Evolutionary conservation across 2,113 vertebrate genomes (phyloP).

Genomic region (Progne subis): DNA sequence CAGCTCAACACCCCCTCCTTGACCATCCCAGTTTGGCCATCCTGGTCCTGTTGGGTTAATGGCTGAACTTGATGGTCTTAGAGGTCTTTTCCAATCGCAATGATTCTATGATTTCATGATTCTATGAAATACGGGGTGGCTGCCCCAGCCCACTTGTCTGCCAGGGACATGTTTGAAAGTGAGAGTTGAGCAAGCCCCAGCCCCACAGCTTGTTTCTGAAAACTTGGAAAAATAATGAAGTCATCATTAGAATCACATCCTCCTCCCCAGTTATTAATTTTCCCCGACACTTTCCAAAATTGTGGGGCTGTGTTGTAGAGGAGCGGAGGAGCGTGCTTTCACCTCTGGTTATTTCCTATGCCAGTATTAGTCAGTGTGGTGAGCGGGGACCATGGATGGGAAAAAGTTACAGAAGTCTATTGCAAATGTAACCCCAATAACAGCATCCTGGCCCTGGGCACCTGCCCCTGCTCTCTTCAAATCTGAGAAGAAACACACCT

Average conservation of each 20-base stretch:
- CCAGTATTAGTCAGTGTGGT: neutral
- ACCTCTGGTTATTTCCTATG: neutral
- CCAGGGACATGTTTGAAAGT: rapidly evolving
- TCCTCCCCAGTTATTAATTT: neutral
- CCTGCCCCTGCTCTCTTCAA: neutral
- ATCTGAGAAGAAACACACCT: neutral
- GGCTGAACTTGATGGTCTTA: neutral
- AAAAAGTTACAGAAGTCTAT: neutral
- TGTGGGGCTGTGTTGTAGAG: neutral
- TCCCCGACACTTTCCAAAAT: neutral
- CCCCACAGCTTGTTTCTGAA: neutral
- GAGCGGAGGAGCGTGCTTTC: neutral
- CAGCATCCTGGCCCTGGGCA: neutral
- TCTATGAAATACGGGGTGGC: neutral
- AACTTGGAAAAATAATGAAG: neutral
- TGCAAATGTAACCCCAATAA: neutral
- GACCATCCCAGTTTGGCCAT: neutral
- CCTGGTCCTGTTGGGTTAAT: neutral
- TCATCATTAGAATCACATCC: neutral
- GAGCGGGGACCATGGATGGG: rapidly evolving
- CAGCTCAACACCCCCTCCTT: neutral
- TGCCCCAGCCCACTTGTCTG: rapidly evolving
- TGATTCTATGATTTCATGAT: neutral
- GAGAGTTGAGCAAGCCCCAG: neutral
- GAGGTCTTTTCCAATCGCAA: neutral